Evolutionary conservation across 1,140 invertebrate genomes (phyloP), one percentile per base, ranked within the genome.

Genomic region (Sweltsa coloradensis): DNA sequence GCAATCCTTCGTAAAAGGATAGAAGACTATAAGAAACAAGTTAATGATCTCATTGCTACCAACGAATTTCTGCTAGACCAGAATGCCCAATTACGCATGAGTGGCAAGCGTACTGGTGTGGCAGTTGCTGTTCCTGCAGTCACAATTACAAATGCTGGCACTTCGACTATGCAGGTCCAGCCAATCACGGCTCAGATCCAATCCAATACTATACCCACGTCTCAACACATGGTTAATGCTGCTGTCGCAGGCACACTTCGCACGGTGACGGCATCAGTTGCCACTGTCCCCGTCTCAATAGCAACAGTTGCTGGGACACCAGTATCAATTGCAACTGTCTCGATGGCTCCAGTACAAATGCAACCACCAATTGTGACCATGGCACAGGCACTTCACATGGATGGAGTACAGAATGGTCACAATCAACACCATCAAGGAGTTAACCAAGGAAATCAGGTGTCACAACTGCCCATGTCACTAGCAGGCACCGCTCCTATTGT

Each of bases 31-130:
- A 83, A 83, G 60, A 81, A 81, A 54, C 75, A 78, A 59, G 74
- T 76, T 48, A 54, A 72, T 24, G 81, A 84, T 59, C 59, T 86
- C 37, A 79, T 78, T n/a, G 81, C 83, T 5, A 83, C 84, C 2
- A 88, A 87, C 61, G 83, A 87, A 59, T 85, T 86, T 60, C 67
- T 89, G 0, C 58, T 88, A 39, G 82, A 85, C 53, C 84, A 89
- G 65, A 89, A 88, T 62, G 83, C 83, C 7, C 77, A 83, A 39
- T 64, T 86, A 44, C 68, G 84, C 39, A 71, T 85, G 48, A 73
- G 74, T 23, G 78, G 76, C 49, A 76, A 77, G 49, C 61, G 67
- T 23, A 72, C 62, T 44, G 58, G 65, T 22, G 72, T 69, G 4
- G 63, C 73, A 7, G 73, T 76, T 1, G 59, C 58, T 9, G 34